Evolutionary conservation across 2,888 invertebrate genomes (phyloP).

Genomic region (Copidosoma aretas): DNA sequence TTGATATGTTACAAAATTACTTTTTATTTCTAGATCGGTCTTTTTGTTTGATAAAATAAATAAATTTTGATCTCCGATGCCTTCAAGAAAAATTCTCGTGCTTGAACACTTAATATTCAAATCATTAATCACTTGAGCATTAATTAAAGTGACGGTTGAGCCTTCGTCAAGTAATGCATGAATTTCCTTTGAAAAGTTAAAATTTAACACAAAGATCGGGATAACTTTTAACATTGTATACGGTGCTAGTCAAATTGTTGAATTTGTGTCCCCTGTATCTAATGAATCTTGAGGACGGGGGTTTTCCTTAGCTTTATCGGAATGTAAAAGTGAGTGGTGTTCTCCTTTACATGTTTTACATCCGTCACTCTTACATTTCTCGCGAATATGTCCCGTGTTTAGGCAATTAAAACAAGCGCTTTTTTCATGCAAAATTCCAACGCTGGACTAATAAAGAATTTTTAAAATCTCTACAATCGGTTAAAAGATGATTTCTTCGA

Average conservation of each 20-base stretch:
- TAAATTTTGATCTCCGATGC: neutral
- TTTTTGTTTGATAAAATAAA: neutral
- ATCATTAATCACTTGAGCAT: neutral
- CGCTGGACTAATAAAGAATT: neutral
- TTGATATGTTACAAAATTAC: neutral
- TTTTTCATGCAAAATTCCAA: neutral
- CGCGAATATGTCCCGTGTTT: neutral
- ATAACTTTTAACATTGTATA: neutral
- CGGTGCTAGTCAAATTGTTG: neutral
- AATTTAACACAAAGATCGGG: neutral
- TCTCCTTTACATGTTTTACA: neutral
- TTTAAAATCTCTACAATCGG: neutral
- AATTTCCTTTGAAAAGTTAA: neutral
- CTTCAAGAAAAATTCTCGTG: conserved; percentile 2
- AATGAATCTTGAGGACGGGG: too few relatives aligned
- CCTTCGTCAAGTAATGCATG: conserved; percentile 22
- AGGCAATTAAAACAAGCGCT: conserved; percentile 1
- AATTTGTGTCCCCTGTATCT: neutral
- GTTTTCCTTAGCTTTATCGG: neutral
- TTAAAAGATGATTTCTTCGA: neutral
- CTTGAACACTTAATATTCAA: neutral
- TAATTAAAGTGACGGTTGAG: conserved; percentile 4
- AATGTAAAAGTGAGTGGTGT: neutral
- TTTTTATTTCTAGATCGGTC: neutral
- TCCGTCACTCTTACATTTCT: neutral